A percentile compares a stretch with the other conserved stretches of the same genome.
Evolutionary conservation across 2,888 invertebrate species (phyloP).

Genomic region (Diarsia mendica): DNA sequence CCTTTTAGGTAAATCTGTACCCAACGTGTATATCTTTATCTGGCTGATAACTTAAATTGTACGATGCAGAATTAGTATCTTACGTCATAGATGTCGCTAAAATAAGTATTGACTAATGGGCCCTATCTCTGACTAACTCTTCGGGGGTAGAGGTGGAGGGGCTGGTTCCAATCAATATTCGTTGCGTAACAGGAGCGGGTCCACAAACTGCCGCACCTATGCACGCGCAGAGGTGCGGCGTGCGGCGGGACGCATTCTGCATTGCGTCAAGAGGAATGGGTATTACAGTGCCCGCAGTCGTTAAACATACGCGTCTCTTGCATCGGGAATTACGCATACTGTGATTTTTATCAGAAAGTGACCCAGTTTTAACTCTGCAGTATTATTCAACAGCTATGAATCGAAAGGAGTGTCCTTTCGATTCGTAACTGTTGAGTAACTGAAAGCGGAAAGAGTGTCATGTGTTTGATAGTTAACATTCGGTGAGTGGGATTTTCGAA

Average conservation of each 20-base stretch:
- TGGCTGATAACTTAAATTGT: no score
- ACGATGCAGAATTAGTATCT: no score
- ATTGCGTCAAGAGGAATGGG: neutral
- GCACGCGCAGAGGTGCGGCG: neutral
- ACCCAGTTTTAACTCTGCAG: neutral
- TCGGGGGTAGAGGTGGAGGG: no score
- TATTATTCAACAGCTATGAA: neutral
- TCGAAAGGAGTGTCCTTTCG: neutral
- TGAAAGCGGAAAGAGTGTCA: neutral
- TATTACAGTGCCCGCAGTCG: neutral
- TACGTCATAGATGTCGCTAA: no score
- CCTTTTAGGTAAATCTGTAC: no score
- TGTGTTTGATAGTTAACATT: neutral
- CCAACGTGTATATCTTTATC: no score
- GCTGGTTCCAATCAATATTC: neutral
- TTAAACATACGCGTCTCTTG: neutral
- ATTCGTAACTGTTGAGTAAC: neutral
- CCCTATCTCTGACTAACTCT: no score
- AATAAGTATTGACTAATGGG: no score
- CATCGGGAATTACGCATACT: no score
- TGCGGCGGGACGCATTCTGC: neutral
- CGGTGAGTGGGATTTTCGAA: no score
- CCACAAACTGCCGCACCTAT: neutral
- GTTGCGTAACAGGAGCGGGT: neutral
- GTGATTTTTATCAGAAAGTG: neutral